Evolutionary conservation across 2,113 vertebrate species (phyloP), one percentile per base, ranked within the genome.

Genomic region (Eidolon helvum): DNA sequence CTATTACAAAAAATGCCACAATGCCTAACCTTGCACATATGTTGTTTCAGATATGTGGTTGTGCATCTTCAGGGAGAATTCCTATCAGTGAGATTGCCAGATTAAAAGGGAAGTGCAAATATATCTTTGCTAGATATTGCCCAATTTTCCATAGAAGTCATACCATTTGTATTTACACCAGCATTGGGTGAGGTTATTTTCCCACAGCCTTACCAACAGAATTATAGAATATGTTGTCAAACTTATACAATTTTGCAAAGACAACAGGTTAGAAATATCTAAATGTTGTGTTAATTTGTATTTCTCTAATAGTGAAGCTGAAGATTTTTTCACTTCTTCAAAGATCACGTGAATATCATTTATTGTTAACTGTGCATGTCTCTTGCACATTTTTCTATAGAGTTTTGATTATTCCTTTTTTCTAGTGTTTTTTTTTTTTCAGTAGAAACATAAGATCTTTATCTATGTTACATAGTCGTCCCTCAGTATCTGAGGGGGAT

Each of bases 21-120:
- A 2, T 48, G 53, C 91, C 45, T 82, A 94, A 80, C 21, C 4
- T 53, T 92, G 15, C 4, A 11, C 30, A 21, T 74, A 53, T n/a
- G 43, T 87, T 79, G 40, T 80, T 90, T 93, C 40, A 55, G 48
- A 69, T 84, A 35, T 74, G 14, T 69, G 30, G 10, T 68, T 74
- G 22, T 68, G 19, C 72, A 61, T 87, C 61, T 77, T 68, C 24
- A 48, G 50, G 21, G n/a, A 78, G 45, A 45, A 75, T 48, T 61
- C 10, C 59, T 33, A 24, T n/a, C n/a, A 33, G 35, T 91, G 28
- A 90, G 19, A 43, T 35, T 86, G 22, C 43, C 83, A 91, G n/a
- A 93, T 66, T 38, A 83, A 95, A 97, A 71, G 65, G 45, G 63
- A 75, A 95, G 45, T 22, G 4, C 35, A 79, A 92, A 55, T 61